Base-by-base conservation (phyloP, 1,140 invertebrate species). In the Liolophura sinensis region DNA sequence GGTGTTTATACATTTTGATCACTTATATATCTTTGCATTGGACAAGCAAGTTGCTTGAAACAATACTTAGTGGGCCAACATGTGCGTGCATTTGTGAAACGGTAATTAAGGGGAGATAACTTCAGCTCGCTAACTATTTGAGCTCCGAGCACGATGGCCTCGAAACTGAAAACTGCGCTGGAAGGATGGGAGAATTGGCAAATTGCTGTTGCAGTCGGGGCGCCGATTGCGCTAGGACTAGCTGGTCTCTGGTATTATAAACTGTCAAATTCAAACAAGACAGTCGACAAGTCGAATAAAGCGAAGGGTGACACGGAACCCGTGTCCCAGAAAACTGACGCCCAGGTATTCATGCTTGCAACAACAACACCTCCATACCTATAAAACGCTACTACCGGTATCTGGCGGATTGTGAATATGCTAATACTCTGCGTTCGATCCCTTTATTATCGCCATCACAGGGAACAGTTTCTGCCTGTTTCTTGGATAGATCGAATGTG, bases 221-320 rank as follows among this genome's bases (percentile, higher is more conserved):
- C 92, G 69, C 92, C 92, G 69, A 87, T 94, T 70, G 92, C 90
- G 50, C 86, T 94, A 24, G 92, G 92, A 50, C 83, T 94, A 27
- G 79, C 76, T 76, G 91, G 92, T 75, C 90, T 93, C 72, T 92
- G 92, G 87, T 92, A 92, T 82, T 89, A 91, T 66, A 90, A 86
- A 79, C 89, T 69, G 25, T 20, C 50, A 56, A 73, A 64, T 46
- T 3, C 31, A 40, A 40, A 40, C 9, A 40, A 40, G 31, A 40
- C 31, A 5, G 31, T 40, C 31, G 82, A 58, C 67, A 70, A 64
- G 67, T 51, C 49, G 75, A 54, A 68, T 65, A 64, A 70, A 64
- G 57, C 69, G 20, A 64, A 56, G 46, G 51, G 54, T 14, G 61
- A 61, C 20, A 60, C 65, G 18, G 22, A 52, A 15, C n/a, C 69